Evolutionary conservation across 2,888 invertebrate species (phyloP).

Genomic region (Aspidapion aeneum): DNA sequence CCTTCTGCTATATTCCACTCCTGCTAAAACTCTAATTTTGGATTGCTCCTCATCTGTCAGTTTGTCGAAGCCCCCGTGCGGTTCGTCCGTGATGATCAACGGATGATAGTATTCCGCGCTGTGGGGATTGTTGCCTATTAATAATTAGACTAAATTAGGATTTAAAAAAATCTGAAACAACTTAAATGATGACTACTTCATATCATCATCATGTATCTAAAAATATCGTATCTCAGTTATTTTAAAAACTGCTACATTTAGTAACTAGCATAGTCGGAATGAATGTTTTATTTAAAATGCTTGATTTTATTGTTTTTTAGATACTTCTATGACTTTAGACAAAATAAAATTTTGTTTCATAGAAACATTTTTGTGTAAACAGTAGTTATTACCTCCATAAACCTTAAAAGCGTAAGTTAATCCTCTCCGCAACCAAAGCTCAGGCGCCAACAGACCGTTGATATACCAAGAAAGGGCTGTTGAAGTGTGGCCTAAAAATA

Average conservation of each 20-base stretch:
- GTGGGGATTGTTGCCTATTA: conserved; percentile 77
- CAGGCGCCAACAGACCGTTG: conserved; percentile 84
- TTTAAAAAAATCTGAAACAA: too few relatives aligned
- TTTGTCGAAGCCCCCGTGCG: conserved; percentile 77
- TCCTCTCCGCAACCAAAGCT: conserved; percentile 82
- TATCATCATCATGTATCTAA: too few relatives aligned
- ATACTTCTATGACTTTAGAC: too few relatives aligned
- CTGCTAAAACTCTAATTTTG: conserved; percentile 71
- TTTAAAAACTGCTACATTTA: too few relatives aligned
- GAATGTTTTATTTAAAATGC: too few relatives aligned
- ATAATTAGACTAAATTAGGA: too few relatives aligned
- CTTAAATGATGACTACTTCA: too few relatives aligned
- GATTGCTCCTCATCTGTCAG: conserved; percentile 67
- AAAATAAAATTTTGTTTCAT: too few relatives aligned
- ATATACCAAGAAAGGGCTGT: conserved; percentile 87
- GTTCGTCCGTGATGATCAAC: conserved; percentile 81
- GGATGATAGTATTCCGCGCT: conserved; percentile 85
- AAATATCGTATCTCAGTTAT: too few relatives aligned
- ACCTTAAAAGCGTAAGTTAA: conserved; percentile 80
- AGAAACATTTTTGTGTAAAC: too few relatives aligned
- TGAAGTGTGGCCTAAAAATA: conserved; percentile 56
- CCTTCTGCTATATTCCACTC: conserved; percentile 77
- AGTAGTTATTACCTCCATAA: conserved; percentile 71
- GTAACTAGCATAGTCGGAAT: too few relatives aligned
- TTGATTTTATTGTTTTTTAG: too few relatives aligned